phyloP scores from a whole-genome alignment of 2,113 vertebrate species.

The Mormoops blainvillei region DNA sequence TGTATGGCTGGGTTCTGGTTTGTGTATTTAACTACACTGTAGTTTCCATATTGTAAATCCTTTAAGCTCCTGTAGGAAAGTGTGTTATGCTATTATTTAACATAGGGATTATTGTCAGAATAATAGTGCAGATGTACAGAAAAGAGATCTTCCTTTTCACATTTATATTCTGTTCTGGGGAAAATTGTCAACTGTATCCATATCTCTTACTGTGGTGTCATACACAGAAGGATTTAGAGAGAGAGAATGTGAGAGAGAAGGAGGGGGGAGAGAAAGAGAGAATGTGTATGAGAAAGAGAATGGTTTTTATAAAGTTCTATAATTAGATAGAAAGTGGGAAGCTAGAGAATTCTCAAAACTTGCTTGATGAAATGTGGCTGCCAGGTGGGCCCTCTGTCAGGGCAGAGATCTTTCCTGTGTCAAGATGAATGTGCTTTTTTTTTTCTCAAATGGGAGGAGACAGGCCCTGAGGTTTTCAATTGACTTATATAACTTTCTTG shows the following conservation, averaged over 20 bases:
- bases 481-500: neutral
- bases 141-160: neutral
- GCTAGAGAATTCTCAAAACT: conserved; percentile 51
- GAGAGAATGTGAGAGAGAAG: neutral
- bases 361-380: conserved; percentile 8
- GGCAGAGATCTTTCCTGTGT: neutral
- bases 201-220: neutral
- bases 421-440: neutral
- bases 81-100: neutral
- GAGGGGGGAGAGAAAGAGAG: neutral
- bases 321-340: conserved; percentile 47
- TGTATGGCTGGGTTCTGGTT: neutral
- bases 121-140: neutral
- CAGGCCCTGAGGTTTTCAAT: neutral
- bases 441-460: neutral
- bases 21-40: neutral
- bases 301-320: conserved; percentile 34
- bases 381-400: conserved; percentile 1
- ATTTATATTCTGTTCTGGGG: neutral
- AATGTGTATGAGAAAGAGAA: neutral
- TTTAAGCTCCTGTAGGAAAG: neutral
- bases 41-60: neutral
- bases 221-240: neutral
- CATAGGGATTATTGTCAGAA: neutral
- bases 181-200: neutral